Conservation (phyloP, 2,113 vertebrate species). For the Penelope pileata region DNA sequence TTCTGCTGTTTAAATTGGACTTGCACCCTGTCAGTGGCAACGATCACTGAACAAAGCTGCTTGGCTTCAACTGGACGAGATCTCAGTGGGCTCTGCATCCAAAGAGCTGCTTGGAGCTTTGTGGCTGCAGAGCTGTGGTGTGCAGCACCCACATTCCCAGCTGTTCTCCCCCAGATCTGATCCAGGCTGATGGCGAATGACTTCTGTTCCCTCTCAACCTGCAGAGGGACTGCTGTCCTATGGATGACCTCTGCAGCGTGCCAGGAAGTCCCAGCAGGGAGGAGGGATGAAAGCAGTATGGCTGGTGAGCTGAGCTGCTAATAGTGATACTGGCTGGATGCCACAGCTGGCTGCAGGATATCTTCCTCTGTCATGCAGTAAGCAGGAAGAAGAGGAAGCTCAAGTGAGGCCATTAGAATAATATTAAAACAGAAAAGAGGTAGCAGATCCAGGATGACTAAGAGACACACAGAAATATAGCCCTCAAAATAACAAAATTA, state of each 20-base stretch:
- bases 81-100: neutral
- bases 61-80: neutral
- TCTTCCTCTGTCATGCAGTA: neutral
- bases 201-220: neutral
- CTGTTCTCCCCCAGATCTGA: neutral
- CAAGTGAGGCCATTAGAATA: neutral
- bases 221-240: neutral
- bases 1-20: neutral
- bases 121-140: accelerated
- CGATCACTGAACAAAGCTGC: neutral
- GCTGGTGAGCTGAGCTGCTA: neutral
- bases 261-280: neutral
- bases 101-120: neutral
- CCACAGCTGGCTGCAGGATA: neutral
- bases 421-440: neutral
- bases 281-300: neutral
- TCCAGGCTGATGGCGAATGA: neutral
- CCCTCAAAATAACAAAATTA: neutral
- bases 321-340: accelerated
- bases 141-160: constrained; percentile 35
- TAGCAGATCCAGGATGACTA: neutral
- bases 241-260: neutral
- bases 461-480: neutral
- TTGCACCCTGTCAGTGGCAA: neutral
- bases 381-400: neutral